Evolutionary conservation across 2,797 vertebrate species (phyloP).

Genomic region (Melopsittacus undulatus): DNA sequence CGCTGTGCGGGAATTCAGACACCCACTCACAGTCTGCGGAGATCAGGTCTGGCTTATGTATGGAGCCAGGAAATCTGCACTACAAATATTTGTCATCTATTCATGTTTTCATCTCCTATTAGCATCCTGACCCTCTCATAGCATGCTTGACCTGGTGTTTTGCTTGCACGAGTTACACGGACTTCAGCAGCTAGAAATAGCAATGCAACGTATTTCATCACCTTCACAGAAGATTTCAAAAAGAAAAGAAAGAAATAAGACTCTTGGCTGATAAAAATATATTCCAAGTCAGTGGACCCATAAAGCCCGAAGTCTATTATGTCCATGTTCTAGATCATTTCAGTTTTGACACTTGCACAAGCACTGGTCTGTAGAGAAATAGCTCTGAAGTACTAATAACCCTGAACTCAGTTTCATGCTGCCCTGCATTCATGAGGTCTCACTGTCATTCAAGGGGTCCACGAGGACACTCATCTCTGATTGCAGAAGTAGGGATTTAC

Average conservation of each 20-base stretch:
- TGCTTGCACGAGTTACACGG: not conserved
- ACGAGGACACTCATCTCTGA: conserved; percentile 33
- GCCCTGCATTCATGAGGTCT: not conserved
- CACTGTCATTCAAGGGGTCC: not conserved
- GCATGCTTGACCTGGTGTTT: not conserved
- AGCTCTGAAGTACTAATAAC: conserved; percentile 5
- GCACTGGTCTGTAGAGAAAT: not conserved
- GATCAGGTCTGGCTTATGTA: not conserved
- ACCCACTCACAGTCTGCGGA: not conserved
- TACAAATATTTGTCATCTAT: conserved; percentile 21
- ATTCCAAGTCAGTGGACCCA: not conserved
- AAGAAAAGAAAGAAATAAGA: not conserved
- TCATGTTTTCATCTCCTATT: conserved; percentile 14
- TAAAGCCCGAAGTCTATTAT: not conserved
- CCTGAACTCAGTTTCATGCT: not conserved
- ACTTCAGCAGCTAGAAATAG: not conserved
- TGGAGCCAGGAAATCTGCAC: not conserved
- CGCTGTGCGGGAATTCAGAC: not conserved
- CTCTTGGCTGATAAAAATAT: not conserved
- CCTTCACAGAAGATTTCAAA: not conserved
- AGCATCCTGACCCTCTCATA: conserved; percentile 7
- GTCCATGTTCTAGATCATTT: conserved; percentile 39
- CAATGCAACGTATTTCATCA: not conserved
- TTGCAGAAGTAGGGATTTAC: conserved; percentile 15
- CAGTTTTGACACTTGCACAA: not conserved